These are phyloP conservation scores for Formica selysi DNA, from an alignment of 1,140 invertebrate species.

Conservation along the genomic window DNA sequence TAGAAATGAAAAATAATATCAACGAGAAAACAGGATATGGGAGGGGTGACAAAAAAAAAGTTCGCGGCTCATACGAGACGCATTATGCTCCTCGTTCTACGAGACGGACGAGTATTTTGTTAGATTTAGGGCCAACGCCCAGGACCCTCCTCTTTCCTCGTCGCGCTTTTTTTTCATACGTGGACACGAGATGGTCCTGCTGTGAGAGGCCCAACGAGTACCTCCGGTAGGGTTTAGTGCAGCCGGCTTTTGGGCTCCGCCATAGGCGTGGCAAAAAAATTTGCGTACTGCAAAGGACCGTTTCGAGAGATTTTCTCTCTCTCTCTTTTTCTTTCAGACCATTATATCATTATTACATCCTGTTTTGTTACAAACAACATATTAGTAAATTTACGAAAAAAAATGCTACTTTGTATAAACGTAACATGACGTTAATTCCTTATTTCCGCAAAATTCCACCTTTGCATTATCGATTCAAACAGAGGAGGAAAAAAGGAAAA, in stretches of 20 bases:
- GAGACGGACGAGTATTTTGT: conserved; percentile 67
- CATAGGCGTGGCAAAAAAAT: conserved; percentile 75
- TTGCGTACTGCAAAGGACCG: neutral
- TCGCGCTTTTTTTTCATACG: conserved; percentile 67
- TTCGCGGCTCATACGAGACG: conserved; percentile 31
- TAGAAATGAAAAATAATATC: conserved; percentile 33
- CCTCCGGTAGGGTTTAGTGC: conserved; percentile 66
- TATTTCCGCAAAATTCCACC: neutral
- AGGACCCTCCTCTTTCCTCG: conserved; percentile 39
- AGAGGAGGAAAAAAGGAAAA: neutral
- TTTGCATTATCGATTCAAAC: neutral
- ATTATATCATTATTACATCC: neutral
- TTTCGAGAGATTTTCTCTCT: neutral
- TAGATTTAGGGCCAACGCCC: conserved; percentile 78
- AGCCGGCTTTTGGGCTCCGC: conserved; percentile 33
- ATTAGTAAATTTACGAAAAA: neutral
- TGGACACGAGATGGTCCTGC: conserved; percentile 67
- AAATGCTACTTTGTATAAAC: neutral
- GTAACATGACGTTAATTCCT: neutral
- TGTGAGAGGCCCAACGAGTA: conserved; percentile 47
- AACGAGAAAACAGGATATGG: conserved; percentile 31
- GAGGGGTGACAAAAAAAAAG: conserved; percentile 15
- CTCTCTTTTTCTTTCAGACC: no score
- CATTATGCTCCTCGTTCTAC: conserved; percentile 54
- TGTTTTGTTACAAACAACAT: neutral